Evolutionary conservation across 2,113 vertebrate species (phyloP).

Genomic region (Pontoporia blainvillei): DNA sequence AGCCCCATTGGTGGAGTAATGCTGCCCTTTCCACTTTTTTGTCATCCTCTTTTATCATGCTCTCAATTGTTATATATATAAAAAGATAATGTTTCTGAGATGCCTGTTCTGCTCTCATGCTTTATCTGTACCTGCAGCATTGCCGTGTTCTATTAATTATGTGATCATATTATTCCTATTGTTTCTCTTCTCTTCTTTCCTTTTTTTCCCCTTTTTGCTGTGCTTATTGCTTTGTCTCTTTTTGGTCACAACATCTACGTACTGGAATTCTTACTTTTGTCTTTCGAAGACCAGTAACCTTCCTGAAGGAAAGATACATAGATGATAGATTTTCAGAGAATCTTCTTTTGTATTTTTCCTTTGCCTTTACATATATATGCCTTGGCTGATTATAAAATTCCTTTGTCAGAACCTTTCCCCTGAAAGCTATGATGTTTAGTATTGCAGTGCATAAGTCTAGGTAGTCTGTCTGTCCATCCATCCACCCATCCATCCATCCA

Average conservation of each 20-base stretch:
- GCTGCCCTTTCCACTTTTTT: background rate
- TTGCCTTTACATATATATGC: background rate
- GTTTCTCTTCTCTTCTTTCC: background rate
- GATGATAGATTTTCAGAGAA: background rate
- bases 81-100: background rate
- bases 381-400: background rate
- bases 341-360: background rate
- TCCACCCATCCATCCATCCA: background rate
- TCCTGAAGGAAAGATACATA: background rate
- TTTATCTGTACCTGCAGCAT: background rate
- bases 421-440: background rate
- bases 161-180: background rate
- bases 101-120: background rate
- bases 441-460: background rate
- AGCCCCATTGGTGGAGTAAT: background rate
- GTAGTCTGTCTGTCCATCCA: background rate
- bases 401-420: background rate
- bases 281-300: background rate
- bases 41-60: background rate
- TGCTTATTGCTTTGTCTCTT: background rate
- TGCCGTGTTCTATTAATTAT: background rate
- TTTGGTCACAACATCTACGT: background rate
- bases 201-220: background rate
- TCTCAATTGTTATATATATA: background rate
- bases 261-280: background rate